Base-by-base conservation (phyloP, 1,140 invertebrate species). In the Amphibalanus amphitrite region DNA sequence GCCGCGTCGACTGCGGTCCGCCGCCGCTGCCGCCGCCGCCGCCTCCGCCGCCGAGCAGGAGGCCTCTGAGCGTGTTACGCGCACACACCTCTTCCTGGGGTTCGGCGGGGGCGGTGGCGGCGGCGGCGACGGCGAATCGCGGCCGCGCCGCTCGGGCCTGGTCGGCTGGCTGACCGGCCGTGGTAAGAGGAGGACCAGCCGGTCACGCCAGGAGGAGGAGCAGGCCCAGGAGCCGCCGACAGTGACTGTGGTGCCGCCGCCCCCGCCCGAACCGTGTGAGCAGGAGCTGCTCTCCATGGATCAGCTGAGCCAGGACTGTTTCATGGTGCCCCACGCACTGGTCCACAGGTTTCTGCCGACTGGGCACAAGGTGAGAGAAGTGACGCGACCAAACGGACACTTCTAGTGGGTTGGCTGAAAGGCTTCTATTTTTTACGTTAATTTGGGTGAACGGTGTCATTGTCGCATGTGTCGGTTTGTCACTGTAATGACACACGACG, bases 331-430 rank as follows among this genome's bases (percentile, higher is more conserved):
- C 3, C 23, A 15, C 28, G 26, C 26, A 3, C 20, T 67, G 65
- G 65, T 67, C n/a, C 10, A 67, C 65, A 67, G 65, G 28, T 67
- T 67, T 26, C 65, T 67, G 28, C 65, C 65, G 23, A 28, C 65
- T 26, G 65, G 65, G 28, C 65, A 67, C 23, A 26, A 67, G 65
- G 65, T 67, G 65, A 28, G 20, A 17, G 47, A 38, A 38, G 33
- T 38, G 33, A 15, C 33, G 15, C 4, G 33, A 38, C 4, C 33
- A 6, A 6, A 38, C 15, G 4, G 33, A 38, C 15, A 38, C 15
- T 4, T 38, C 15, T 38, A 38, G 15, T 15, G 33, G 4, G 15
- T 38, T 38, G 33, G 4, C 15, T n/a, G n/a, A n/a, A n/a, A n/a
- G n/a, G n/a, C n/a, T n/a, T n/a, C n/a, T n/a, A n/a, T n/a, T n/a